Conservation (phyloP, 2,797 vertebrate species). For the Leucoraja ocellata region DNA sequence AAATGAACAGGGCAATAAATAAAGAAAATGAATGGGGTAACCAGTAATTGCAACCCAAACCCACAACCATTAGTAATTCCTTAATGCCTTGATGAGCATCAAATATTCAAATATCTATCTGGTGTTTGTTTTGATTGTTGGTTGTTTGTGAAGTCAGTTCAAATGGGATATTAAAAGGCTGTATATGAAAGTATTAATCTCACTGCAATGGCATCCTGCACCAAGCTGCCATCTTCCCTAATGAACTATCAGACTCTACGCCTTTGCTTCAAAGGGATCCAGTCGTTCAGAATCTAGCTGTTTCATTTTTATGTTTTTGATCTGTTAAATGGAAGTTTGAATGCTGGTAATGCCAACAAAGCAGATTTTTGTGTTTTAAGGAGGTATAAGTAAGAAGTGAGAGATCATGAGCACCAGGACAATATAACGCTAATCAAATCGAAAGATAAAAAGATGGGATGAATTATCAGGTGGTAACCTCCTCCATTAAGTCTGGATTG, state of each 20-base stretch:
- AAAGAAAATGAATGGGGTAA: background rate
- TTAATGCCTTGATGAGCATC: background rate
- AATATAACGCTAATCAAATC: background rate
- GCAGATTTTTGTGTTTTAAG: background rate
- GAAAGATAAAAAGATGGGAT: background rate
- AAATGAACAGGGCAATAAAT: background rate
- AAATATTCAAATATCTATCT: background rate
- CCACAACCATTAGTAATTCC: background rate
- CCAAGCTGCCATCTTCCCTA: background rate
- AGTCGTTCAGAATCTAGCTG: background rate
- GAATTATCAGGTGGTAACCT: background rate
- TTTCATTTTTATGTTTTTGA: background rate
- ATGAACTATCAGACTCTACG: background rate
- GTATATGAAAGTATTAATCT: background rate
- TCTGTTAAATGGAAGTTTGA: background rate
- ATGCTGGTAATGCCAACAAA: background rate
- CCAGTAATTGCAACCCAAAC: background rate
- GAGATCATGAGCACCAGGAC: background rate
- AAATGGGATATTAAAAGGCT: background rate
- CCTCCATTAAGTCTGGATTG: no score
- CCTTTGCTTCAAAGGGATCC: background rate
- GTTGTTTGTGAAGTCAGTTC: background rate
- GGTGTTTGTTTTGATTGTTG: background rate
- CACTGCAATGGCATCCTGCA: background rate
- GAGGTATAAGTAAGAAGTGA: no score